phyloP scores from a whole-genome alignment of 2,797 vertebrate genomes.

The Tapera naevia region DNA sequence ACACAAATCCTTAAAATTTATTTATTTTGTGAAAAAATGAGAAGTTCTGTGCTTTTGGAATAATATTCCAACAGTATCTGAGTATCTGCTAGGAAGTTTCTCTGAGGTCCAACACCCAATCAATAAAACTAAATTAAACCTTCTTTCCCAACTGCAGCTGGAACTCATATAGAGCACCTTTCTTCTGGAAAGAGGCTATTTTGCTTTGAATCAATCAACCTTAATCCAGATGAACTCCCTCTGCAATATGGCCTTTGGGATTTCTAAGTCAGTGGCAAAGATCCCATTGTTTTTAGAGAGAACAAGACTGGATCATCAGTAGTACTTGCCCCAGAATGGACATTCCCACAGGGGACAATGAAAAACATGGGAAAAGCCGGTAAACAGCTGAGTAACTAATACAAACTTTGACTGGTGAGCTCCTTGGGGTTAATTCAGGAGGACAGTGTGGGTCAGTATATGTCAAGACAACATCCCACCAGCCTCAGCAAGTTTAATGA shows the following conservation, averaged over 20 bases:
- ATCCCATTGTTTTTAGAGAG: background rate
- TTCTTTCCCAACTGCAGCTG: background rate
- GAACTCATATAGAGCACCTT: background rate
- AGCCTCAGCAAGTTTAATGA: background rate
- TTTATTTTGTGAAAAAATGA: background rate
- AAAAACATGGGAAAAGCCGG: background rate
- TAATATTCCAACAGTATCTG: background rate
- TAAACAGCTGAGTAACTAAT: background rate
- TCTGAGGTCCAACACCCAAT: background rate
- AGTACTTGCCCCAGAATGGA: background rate
- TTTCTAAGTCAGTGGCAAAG: background rate
- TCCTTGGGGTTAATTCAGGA: background rate
- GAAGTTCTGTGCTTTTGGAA: background rate
- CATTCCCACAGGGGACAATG: background rate
- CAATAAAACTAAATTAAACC: background rate
- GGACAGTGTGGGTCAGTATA: background rate
- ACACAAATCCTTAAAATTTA: background rate
- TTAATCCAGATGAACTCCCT: background rate
- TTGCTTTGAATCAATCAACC: background rate
- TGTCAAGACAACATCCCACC: background rate
- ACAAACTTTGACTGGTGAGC: background rate
- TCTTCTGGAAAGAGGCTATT: background rate
- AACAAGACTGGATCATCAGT: background rate
- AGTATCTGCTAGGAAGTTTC: background rate
- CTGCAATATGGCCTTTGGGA: background rate